Conservation (phyloP, 2,888 invertebrate species). For the Synanthedon myopaeformis region DNA sequence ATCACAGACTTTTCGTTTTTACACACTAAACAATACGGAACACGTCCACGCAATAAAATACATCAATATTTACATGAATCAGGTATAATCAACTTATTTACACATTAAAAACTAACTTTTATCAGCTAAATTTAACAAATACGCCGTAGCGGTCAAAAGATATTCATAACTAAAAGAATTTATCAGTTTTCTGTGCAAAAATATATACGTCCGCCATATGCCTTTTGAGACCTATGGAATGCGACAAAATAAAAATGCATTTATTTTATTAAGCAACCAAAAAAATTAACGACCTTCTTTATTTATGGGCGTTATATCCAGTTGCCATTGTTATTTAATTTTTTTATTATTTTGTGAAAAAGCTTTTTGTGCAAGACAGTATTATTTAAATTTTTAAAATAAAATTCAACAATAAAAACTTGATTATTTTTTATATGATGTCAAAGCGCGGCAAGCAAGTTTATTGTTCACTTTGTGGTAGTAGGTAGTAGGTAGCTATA, state of each 20-base stretch:
- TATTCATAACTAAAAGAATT: conserved; percentile 71
- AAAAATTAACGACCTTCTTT: conserved; percentile 11
- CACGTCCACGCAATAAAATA: conserved; percentile 71
- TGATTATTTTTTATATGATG: no score
- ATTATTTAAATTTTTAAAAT: no score
- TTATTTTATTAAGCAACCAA: conserved; percentile 4
- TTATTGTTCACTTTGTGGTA: no score
- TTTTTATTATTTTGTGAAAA: conserved; percentile 1
- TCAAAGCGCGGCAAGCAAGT: no score
- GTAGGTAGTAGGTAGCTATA: no score
- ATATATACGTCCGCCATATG: conserved; percentile 72
- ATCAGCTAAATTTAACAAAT: conserved; percentile 68
- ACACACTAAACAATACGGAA: conserved; percentile 65
- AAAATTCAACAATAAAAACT: no score
- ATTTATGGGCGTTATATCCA: conserved; percentile 41
- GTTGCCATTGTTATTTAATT: conserved; percentile 40
- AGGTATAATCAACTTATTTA: conserved; percentile 68
- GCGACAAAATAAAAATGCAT: conserved; percentile 21
- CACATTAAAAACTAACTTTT: conserved; percentile 68
- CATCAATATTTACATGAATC: conserved; percentile 66
- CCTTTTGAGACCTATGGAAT: conserved; percentile 64
- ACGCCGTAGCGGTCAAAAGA: conserved; percentile 67
- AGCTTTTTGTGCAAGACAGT: no score
- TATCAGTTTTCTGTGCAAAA: conserved; percentile 71
- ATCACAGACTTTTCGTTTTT: conserved; percentile 74